These are phyloP conservation scores for Gorsachius magnificus DNA, from an alignment of 2,797 vertebrate genomes.

Conservation along the genomic window DNA sequence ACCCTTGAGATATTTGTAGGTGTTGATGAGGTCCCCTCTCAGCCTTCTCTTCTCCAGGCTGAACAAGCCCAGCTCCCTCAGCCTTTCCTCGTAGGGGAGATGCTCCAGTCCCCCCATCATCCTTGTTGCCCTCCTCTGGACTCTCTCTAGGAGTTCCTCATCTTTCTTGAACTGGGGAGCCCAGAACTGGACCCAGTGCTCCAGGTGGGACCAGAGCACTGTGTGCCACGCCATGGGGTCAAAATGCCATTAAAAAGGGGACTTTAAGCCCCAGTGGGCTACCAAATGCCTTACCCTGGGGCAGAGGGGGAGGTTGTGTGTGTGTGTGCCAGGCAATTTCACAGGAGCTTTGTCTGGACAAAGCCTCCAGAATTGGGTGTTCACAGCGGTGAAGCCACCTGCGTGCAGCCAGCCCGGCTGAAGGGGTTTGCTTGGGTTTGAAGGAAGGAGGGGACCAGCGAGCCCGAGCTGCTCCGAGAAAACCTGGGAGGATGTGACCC, in stretches of 20 bases:
- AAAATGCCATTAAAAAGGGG: not conserved
- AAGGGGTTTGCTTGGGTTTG: not conserved
- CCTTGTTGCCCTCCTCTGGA: no score
- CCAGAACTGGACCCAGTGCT: no score
- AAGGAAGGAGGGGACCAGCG: not conserved
- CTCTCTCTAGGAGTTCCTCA: no score
- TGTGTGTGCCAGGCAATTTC: not conserved
- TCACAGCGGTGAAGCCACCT: not conserved
- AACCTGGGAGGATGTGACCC: not conserved
- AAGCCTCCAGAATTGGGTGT: not conserved
- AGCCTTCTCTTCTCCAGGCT: no score
- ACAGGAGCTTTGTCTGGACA: not conserved
- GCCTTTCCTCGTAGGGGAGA: no score
- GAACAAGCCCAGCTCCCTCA: no score
- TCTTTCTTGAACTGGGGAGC: no score
- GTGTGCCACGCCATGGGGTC: rapidly evolving
- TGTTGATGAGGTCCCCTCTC: no score
- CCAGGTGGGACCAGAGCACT: not conserved
- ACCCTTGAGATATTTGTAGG: no score
- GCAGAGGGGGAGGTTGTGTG: no score
- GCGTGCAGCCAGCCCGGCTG: rapidly evolving
- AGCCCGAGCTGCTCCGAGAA: not conserved
- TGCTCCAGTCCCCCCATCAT: no score
- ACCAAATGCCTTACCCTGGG: not conserved
- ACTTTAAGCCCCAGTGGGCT: not conserved